phyloP scores from a whole-genome alignment of 1,140 invertebrate species.

The Akabosia matsudoensis region DNA sequence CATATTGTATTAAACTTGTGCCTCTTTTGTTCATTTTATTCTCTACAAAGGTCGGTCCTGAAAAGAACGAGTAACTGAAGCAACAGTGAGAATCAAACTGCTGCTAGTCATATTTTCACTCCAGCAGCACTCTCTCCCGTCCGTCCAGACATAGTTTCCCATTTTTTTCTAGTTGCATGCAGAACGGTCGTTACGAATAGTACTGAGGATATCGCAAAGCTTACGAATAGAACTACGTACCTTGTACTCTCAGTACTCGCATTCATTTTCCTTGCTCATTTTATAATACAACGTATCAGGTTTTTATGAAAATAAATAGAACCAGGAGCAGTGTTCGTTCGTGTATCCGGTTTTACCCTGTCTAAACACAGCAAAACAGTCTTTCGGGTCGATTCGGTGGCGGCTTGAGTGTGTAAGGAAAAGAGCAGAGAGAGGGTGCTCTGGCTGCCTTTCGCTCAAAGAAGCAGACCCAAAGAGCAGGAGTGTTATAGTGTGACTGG shows the following conservation, averaged over 20 bases:
- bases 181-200: too few species aligned
- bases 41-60: too few species aligned
- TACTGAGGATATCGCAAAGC: too few species aligned
- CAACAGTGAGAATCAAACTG: not conserved
- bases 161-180: not conserved
- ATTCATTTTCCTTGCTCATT: not conserved
- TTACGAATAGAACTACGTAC: too few species aligned
- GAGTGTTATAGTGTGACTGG: not conserved
- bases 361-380: not conserved
- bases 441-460: not conserved
- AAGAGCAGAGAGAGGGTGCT: not conserved
- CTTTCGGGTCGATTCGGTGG: constrained; percentile 17
- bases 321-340: not conserved
- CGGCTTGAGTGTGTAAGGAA: not conserved
- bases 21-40: too few species aligned
- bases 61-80: not conserved
- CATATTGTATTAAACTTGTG: too few species aligned
- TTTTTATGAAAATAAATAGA: not conserved
- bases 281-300: not conserved
- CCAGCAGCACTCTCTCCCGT: not conserved
- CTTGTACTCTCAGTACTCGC: too few species aligned
- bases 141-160: not conserved
- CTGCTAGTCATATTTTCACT: not conserved
- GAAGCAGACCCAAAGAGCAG: not conserved
- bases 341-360: not conserved